phyloP scores from a whole-genome alignment of 2,797 vertebrate genomes.

The Ataeniobius toweri region DNA sequence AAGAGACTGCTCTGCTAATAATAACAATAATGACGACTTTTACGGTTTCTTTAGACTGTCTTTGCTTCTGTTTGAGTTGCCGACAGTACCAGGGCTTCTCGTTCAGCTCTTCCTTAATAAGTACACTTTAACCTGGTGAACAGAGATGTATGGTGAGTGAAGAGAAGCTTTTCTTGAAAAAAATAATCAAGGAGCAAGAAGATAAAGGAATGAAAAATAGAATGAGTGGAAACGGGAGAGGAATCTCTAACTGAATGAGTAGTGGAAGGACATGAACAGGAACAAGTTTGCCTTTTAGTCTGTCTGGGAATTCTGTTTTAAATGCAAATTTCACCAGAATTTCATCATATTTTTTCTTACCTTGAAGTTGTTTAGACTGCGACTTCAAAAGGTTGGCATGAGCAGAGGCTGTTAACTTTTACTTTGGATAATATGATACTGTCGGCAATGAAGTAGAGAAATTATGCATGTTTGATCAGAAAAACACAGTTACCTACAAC shows the following conservation, averaged over 20 bases:
- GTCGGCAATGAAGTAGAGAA: constrained; percentile 61
- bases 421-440: constrained; percentile 63
- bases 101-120: constrained; percentile 74
- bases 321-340: constrained; percentile 67
- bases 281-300: constrained; percentile 41
- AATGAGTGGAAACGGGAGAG: background rate
- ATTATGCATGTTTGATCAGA: constrained; percentile 74
- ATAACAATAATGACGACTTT: constrained; percentile 49
- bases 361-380: constrained; percentile 26
- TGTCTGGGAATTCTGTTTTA: constrained; percentile 50
- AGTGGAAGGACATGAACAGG: constrained; percentile 9
- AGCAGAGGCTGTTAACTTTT: constrained; percentile 67
- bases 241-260: background rate
- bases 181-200: background rate
- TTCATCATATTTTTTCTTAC: constrained; percentile 60
- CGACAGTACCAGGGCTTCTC: constrained; percentile 66
- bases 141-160: constrained; percentile 2
- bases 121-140: constrained; percentile 63
- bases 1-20: constrained; percentile 57
- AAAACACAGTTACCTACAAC: constrained; percentile 49
- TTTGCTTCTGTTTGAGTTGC: constrained; percentile 75
- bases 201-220: background rate
- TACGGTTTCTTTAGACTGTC: constrained; percentile 69
- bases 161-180: background rate
- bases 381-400: constrained; percentile 62